Conservation (phyloP, 1,140 invertebrate genomes). For the Drosophila nigromelanica region DNA sequence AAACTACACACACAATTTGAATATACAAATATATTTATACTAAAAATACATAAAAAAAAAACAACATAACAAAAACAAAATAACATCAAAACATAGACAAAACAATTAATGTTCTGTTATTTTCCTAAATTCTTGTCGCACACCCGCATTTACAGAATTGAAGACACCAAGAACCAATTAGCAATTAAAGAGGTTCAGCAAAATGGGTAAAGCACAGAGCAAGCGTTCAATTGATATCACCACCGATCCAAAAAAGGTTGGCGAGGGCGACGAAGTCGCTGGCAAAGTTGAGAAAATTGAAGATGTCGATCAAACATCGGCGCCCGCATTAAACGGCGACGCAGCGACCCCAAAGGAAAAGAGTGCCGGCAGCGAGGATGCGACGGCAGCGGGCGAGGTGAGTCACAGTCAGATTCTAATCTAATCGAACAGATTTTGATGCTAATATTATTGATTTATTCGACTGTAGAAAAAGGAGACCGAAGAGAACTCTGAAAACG, state of each 20-base stretch:
- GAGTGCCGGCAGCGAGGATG: constrained; percentile 67
- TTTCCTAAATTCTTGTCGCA: constrained; percentile 27
- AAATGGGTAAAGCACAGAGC: constrained; percentile 92
- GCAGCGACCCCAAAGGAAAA: constrained; percentile 86
- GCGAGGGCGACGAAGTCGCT: constrained; percentile 87
- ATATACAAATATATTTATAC: background rate
- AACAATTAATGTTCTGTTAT: constrained; percentile 20
- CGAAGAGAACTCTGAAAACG: constrained; percentile 87
- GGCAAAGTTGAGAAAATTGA: constrained; percentile 90
- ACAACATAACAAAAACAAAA: background rate
- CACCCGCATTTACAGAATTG: constrained; percentile 25
- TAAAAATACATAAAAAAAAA: constrained; percentile 12
- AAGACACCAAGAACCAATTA: constrained; percentile 60
- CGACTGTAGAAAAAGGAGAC: constrained; percentile 87
- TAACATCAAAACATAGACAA: background rate
- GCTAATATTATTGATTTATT: no score
- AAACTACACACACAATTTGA: constrained; percentile 1
- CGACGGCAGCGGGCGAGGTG: constrained; percentile 65
- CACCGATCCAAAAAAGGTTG: constrained; percentile 91
- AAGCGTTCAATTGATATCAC: constrained; percentile 93
- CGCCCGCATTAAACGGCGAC: constrained; percentile 87
- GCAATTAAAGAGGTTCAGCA: constrained; percentile 53
- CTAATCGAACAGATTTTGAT: background rate
- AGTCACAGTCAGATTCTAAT: constrained; percentile 3
- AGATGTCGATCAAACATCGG: constrained; percentile 86